Conservation (phyloP, 2,113 vertebrate species). For the Micromys minutus region DNA sequence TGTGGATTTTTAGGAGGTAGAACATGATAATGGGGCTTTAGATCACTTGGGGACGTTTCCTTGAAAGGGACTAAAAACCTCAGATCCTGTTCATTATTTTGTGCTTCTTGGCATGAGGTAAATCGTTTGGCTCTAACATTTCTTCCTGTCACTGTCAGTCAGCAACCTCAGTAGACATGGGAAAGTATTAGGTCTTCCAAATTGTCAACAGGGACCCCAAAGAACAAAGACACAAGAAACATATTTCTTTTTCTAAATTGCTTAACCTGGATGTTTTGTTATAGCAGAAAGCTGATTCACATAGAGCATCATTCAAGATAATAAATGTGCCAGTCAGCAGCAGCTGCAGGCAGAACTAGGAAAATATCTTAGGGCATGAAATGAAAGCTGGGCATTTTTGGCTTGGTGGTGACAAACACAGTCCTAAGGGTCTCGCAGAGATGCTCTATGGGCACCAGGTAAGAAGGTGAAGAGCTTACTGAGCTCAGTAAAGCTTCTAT, state of each 20-base stretch:
- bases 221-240: background rate
- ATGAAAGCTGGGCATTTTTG: background rate
- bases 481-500: background rate
- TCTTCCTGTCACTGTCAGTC: background rate
- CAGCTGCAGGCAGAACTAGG: background rate
- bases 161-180: background rate
- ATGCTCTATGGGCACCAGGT: background rate
- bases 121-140: no score
- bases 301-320: background rate
- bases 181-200: background rate
- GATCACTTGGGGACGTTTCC: background rate
- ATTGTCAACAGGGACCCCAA: background rate
- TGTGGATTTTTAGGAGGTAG: background rate
- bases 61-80: background rate
- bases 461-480: background rate
- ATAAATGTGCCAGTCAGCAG: background rate
- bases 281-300: background rate
- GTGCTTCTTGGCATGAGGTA: no score
- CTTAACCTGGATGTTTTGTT: background rate
- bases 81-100: background rate
- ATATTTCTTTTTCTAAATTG: background rate
- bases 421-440: background rate
- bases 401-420: background rate
- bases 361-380: no score
- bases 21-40: background rate